phyloP scores from a whole-genome alignment of 2,797 vertebrate species.

The Labeo calbasu region DNA sequence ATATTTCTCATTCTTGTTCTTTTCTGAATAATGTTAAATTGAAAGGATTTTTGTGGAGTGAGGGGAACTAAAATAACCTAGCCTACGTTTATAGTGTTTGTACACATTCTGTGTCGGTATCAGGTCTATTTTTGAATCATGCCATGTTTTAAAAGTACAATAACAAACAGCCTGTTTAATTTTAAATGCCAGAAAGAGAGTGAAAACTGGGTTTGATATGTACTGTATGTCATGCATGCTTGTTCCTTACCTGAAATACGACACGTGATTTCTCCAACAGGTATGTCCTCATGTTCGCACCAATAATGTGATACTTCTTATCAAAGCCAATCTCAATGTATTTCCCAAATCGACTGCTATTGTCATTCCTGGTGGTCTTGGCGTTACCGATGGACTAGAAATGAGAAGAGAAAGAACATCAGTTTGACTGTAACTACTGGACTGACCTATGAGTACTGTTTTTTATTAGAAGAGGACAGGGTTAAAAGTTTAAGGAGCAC shows the following conservation, averaged over 20 bases:
- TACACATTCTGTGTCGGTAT: no score
- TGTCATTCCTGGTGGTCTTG: conserved; percentile 98
- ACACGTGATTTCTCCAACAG: conserved; percentile 97
- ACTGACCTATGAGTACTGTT: not conserved
- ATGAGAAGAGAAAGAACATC: conserved; percentile 33
- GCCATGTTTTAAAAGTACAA: not conserved
- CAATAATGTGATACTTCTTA: conserved; percentile 90
- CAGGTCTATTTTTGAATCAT: no score
- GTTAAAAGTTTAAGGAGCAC: conserved; percentile 2
- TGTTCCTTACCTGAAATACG: conserved; percentile 91
- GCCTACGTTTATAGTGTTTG: no score
- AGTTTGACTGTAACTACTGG: not conserved
- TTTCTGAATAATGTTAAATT: no score
- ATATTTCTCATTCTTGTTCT: no score
- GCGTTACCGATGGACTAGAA: conserved; percentile 95
- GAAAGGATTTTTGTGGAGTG: no score
- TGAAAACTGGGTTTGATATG: not conserved
- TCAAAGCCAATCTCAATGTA: conserved; percentile 99
- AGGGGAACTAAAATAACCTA: no score
- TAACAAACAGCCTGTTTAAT: not conserved
- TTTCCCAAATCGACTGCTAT: conserved; percentile 98
- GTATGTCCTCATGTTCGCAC: conserved; percentile 99
- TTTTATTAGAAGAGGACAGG: not conserved
- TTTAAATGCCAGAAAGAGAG: not conserved
- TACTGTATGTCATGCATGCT: not conserved